phyloP scores from a whole-genome alignment of 1,140 invertebrate genomes.

The Belonocnema kinseyi region DNA sequence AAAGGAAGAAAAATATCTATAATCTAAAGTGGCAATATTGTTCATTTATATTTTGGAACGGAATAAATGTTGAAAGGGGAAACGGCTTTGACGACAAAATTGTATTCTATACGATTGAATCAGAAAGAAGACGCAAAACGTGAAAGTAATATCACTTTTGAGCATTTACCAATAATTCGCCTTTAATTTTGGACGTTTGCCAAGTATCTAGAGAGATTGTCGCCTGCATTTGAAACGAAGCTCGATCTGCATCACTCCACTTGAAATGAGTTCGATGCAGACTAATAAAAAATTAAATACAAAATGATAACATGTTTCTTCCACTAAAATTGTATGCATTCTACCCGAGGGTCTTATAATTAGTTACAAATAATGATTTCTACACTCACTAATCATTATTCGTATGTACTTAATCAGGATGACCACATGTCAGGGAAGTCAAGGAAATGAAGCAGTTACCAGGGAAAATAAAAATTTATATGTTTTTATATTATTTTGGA shows the following conservation, averaged over 20 bases:
- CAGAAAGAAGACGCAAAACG: slow-evolving; percentile 1
- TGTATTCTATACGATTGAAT: not conserved
- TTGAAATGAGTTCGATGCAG: slow-evolving; percentile 8
- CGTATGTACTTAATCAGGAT: no score
- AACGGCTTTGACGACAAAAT: slow-evolving; percentile 1
- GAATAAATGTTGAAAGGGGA: not conserved
- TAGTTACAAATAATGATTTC: no score
- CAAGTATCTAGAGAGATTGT: not conserved
- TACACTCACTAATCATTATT: no score
- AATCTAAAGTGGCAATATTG: no score
- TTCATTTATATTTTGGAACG: not conserved
- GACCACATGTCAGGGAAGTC: no score
- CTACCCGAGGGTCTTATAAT: no score
- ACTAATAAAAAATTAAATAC: not conserved
- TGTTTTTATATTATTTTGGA: no score
- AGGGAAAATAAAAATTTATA: no score
- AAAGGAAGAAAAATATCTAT: no score
- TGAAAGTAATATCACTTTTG: slow-evolving; percentile 26
- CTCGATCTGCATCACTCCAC: not conserved
- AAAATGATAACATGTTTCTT: no score
- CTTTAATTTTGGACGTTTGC: slow-evolving; percentile 13
- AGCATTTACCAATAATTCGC: slow-evolving; percentile 26
- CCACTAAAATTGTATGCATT: no score
- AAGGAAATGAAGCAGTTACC: no score
- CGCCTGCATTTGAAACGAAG: not conserved